A percentile compares a stretch with the other conserved stretches of the same genome.
Conservation (phyloP, 2,797 vertebrate genomes). For the Ctenochaetus hawaiiensis region DNA sequence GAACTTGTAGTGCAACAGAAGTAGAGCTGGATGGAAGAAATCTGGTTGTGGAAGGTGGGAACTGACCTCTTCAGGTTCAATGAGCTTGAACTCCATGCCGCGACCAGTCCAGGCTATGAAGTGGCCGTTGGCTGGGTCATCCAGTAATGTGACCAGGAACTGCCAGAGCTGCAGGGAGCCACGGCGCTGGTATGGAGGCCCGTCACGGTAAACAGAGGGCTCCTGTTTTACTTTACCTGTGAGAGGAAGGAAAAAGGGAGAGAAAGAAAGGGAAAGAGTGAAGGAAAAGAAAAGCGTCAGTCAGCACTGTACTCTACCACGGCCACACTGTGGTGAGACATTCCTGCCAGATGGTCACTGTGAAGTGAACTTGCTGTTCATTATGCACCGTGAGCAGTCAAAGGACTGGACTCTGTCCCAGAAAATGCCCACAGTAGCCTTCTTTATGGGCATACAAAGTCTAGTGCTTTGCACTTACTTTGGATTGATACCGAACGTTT, state of each 20-base stretch:
- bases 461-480: not conserved
- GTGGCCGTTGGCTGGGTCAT: conserved; percentile 94
- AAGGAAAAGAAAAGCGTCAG: conserved; percentile 13
- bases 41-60: not conserved
- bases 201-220: conserved; percentile 90
- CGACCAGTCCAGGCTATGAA: conserved; percentile 98
- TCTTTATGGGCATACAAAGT: not conserved
- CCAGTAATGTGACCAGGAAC: conserved; percentile 95
- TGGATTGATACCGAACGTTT: not conserved
- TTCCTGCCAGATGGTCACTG: conserved; percentile 62
- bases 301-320: conserved; percentile 39
- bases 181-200: conserved; percentile 94
- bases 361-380: conserved; percentile 57
- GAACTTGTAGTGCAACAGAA: no score
- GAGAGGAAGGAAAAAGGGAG: not conserved
- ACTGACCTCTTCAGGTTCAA: conserved; percentile 94
- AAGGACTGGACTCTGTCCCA: conserved; percentile 12
- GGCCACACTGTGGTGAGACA: conserved; percentile 64
- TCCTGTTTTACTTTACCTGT: conserved; percentile 88
- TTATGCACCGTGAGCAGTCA: conserved; percentile 43
- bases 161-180: conserved; percentile 98
- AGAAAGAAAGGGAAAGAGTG: not conserved
- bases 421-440: conserved; percentile 9
- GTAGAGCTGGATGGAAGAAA: not conserved
- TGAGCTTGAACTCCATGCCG: conserved; percentile 98